Evolutionary conservation across 2,797 vertebrate species (phyloP).

Genomic region (Ctenopoma multispine): DNA sequence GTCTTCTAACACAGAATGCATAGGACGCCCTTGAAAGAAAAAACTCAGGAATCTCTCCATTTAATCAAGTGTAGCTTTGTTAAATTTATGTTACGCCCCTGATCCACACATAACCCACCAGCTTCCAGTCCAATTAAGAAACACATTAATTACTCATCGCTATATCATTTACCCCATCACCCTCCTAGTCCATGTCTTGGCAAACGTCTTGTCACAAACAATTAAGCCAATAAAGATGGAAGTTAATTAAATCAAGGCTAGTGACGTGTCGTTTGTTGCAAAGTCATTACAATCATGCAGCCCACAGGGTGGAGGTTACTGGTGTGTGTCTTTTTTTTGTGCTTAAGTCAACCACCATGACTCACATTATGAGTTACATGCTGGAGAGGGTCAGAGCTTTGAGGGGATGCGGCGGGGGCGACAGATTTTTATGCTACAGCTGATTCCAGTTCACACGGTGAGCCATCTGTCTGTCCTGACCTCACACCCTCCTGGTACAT

Average conservation of each 20-base stretch:
- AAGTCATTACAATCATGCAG: conserved; percentile 72
- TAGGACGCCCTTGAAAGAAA: no score
- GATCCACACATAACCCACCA: conserved; percentile 54
- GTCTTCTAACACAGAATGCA: neutral
- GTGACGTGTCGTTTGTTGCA: conserved; percentile 74
- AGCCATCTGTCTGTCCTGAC: conserved; percentile 67
- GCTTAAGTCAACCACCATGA: conserved; percentile 19
- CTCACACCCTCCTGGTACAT: conserved; percentile 36
- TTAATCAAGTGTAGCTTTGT: conserved; percentile 33
- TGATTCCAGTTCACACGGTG: conserved; percentile 58
- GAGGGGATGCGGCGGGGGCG: conserved; percentile 22
- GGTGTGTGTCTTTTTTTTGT: conserved; percentile 55
- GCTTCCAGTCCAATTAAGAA: conserved; percentile 82
- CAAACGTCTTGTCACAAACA: conserved; percentile 84
- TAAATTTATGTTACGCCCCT: conserved; percentile 17
- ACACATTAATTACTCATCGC: conserved; percentile 80
- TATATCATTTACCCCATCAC: conserved; percentile 73
- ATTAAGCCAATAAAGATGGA: conserved; percentile 82
- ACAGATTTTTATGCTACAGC: conserved; percentile 40
- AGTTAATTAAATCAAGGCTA: conserved; percentile 81
- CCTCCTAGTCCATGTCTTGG: conserved; percentile 51
- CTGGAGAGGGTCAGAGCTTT: conserved; percentile 35
- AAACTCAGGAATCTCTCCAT: conserved; percentile 2
- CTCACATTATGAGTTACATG: conserved; percentile 47
- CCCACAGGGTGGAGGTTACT: conserved; percentile 62